These are phyloP conservation scores for Clarias pachynema DNA, from an alignment of 2,797 vertebrate species.

Conservation along the genomic window DNA sequence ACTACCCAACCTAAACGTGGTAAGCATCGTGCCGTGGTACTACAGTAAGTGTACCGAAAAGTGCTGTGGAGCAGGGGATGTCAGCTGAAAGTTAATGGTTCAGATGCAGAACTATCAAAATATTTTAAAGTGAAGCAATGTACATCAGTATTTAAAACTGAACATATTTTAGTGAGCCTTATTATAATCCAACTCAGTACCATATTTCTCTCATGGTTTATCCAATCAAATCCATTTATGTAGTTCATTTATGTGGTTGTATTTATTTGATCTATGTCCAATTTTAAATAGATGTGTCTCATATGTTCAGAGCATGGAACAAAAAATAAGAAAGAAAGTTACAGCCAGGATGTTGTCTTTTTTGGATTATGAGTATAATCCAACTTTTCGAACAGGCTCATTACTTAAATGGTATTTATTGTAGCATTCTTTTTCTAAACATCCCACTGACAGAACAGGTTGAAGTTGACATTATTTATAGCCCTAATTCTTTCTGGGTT, in stretches of 20 bases:
- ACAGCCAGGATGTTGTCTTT: too few species aligned
- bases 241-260: not conserved
- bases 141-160: not conserved
- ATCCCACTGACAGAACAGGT: not conserved
- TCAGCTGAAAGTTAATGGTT: not conserved
- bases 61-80: not conserved
- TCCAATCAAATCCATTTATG: not conserved
- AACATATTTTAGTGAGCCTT: not conserved
- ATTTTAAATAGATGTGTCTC: not conserved
- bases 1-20: not conserved
- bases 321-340: too few species aligned
- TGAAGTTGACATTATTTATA: not conserved
- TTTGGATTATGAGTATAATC: not conserved
- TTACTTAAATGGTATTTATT: not conserved
- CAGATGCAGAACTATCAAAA: not conserved
- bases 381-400: not conserved
- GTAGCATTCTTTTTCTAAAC: not conserved
- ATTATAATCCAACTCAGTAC: not conserved
- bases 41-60: not conserved
- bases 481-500: not conserved
- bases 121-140: not conserved
- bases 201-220: not conserved
- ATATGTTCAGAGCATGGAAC: not conserved
- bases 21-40: not conserved
- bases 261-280: not conserved